Conservation (phyloP, 2,888 invertebrate species). For the Leptinotarsa tumamoca region DNA sequence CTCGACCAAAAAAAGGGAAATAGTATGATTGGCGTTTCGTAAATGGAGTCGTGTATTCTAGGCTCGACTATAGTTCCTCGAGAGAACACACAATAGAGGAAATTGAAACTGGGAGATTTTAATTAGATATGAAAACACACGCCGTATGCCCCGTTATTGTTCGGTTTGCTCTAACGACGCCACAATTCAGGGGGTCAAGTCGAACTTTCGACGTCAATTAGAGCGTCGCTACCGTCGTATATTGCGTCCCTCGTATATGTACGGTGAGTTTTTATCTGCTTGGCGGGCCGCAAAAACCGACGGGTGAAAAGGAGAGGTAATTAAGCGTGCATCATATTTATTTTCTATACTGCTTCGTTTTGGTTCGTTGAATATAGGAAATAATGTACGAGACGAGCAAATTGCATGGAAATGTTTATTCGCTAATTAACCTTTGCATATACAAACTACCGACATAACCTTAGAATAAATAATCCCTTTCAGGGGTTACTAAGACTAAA, state of each 20-base stretch:
- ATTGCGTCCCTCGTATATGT: neutral
- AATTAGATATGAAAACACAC: slow-evolving; percentile 56
- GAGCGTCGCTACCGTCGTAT: slow-evolving; percentile 34
- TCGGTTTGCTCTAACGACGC: slow-evolving; percentile 49
- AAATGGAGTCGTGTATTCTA: neutral
- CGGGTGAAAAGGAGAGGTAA: neutral
- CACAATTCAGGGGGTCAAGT: slow-evolving; percentile 53
- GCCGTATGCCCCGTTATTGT: slow-evolving; percentile 47
- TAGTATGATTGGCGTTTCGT: slow-evolving; percentile 2
- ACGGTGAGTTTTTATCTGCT: neutral
- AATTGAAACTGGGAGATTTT: slow-evolving; percentile 59
- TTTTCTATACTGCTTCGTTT: slow-evolving; percentile 1
- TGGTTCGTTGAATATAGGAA: neutral
- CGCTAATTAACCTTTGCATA: no score
- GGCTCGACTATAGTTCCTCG: neutral
- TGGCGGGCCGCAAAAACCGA: neutral
- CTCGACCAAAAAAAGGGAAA: neutral
- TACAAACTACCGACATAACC: no score
- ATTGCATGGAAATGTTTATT: no score
- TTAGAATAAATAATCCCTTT: no score
- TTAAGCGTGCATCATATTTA: neutral
- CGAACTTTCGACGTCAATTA: slow-evolving; percentile 47
- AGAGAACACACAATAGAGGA: slow-evolving; percentile 48
- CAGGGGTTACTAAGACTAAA: no score
- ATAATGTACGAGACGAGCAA: no score